phyloP scores from a whole-genome alignment of 2,888 invertebrate species.

The Incurvaria masculella region DNA sequence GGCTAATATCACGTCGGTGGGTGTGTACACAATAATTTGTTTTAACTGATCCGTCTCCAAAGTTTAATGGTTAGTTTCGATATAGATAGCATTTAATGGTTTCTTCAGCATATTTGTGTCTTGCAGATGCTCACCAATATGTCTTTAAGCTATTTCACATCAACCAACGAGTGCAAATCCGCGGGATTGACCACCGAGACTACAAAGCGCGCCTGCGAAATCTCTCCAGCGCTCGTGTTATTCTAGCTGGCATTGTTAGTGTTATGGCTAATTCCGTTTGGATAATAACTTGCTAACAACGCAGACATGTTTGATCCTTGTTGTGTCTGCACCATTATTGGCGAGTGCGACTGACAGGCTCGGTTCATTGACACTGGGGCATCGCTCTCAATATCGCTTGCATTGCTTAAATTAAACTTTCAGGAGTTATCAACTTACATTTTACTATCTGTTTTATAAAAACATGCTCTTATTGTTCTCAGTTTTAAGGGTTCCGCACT shows the following conservation, averaged over 20 bases:
- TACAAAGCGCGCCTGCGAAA: background rate
- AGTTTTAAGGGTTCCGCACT: no score
- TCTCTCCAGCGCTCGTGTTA: background rate
- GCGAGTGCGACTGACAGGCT: background rate
- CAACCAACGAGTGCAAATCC: no score
- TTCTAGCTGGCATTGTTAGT: constrained; percentile 7
- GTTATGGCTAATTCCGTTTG: constrained; percentile 7
- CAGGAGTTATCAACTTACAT: background rate
- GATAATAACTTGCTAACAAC: constrained; percentile 8
- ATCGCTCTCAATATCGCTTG: constrained; percentile 4
- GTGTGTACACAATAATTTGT: no score
- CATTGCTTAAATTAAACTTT: background rate
- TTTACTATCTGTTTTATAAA: background rate
- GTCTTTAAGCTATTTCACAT: no score
- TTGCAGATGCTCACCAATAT: no score
- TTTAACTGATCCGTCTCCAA: no score
- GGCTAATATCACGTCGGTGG: no score
- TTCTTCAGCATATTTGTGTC: no score
- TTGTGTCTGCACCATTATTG: constrained; percentile 6
- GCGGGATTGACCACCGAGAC: no score
- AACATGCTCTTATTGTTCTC: no score
- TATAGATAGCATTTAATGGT: no score
- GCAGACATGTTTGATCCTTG: constrained; percentile 6
- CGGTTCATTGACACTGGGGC: background rate
- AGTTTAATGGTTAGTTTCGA: no score